Evolutionary conservation across 2,797 vertebrate species (phyloP), one percentile per base, ranked within the genome.

Genomic region (Perodicticus potto): DNA sequence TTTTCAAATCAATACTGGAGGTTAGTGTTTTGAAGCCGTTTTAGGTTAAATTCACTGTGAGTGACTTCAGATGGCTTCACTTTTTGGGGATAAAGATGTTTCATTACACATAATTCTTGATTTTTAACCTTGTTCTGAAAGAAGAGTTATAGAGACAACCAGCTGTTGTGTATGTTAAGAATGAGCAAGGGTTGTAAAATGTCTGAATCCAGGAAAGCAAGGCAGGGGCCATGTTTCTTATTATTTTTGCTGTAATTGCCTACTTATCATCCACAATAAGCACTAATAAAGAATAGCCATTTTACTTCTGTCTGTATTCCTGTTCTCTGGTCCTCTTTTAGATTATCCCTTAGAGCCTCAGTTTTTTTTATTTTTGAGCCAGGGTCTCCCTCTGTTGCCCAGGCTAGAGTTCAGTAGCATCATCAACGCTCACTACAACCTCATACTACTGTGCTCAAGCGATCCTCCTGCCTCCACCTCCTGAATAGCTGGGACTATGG

Each of bases 1-100:
- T 37, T 94, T 37, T 90, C 37, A 74, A 70, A 87, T 77, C 20
- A 63, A 1, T 93, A 67, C 14, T 72, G 29, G 37, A 84, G 49
- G 13, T 91, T 94, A 76, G n/a, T 92, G 74, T 93, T 96, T 78
- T 89, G 70, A 94, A 81, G 40, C n/a, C 73, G 3, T 76, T 67
- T 86, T 67, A 72, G 49, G 20, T 55, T 89, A 91, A 49, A 67
- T 82, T 93, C 84, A 93, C 29, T 81, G 1, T 82, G 34, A 3
- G 27, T 93, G 29, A 74, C 49, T 65, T 88, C 70, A 84, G 11
- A 55, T 89, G 37, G 13, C 45, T 96, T 91, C 53, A 17, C 29
- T 93, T 74, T 5, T 45, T 34, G 57, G 19, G 69, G 10, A 23
- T 27, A 65, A 49, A 25, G 34, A 22, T 88, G 23, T 80, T 53